Base-by-base conservation (phyloP, 2,888 invertebrate genomes). In the Nemotelus nigrinus region DNA sequence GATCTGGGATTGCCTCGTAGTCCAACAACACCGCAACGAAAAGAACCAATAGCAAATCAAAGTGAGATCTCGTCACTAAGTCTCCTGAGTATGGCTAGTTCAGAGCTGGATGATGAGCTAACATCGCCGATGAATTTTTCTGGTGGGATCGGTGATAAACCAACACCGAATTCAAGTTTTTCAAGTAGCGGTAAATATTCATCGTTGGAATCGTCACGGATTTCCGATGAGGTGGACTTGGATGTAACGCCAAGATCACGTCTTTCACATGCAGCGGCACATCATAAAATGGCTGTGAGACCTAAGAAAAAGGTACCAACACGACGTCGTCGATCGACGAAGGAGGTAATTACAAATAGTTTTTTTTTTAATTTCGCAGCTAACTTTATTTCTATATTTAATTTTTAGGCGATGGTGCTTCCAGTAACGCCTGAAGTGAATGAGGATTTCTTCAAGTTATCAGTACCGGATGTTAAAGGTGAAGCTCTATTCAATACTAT, bases 41-140 rank as follows among this genome's bases (percentile, higher is more conserved):
- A 85, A 44, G 25, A 25, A 25, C 25, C 25, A 25, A 57, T 58
- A 75, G 58, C 72, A 58, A 82, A 89, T 88, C 79, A 89, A 88
- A 89, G 89, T 88, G 85, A 85, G 80, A 82, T 85, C 4, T 85
- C 85, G 72, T 71, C 71, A 44, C 55, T 68, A n/a, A 50, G 78
- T 80, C 89, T 94, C 82, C 90, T 93, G 86, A 95, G 94, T 88
- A 93, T 94, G 88, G 93, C 92, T 82, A 93, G 93, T 85, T 93
- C 92, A 41, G 93, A 93, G 87, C 92, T 92, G 88, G 93, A 93
- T 83, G 92, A 92, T 77, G 87, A 87, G 50, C 60, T 80, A 50
- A 78, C 82, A 58, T 76, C 80, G 44, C 65, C 78, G 10, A 67
- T 76, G 25, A 77, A 64, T 48, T 74, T 57, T 3, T 43, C 44